Evolutionary conservation across 1,140 invertebrate species (phyloP), one percentile per base, ranked within the genome.

Genomic region (Tribolium madens): DNA sequence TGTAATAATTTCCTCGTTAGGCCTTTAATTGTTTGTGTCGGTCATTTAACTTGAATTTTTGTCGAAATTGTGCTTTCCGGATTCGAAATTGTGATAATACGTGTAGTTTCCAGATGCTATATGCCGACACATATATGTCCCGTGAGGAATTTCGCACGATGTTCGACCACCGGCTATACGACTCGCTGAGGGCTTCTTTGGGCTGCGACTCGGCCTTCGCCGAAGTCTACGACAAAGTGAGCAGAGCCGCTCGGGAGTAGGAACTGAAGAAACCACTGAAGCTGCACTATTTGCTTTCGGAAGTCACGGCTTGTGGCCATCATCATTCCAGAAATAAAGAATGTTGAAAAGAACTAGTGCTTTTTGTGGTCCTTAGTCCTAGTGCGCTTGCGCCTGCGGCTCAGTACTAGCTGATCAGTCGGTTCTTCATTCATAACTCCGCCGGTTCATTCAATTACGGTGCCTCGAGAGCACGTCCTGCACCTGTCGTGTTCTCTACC

Each of bases 171-270:
- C 85, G 84, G 0, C 86, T 95, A 0, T 96, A 96, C 81, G 93
- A 96, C 78, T 89, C 88, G 83, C 85, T 95, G 75, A 86, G 94
- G 60, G 84, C 88, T 4, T 84, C 86, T 18, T 85, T 92, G 2
- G 33, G 79, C 6, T 94, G 93, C 85, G 86, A 89, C 77, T 88
- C 90, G 13, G 94, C 94, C 0, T 96, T 96, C 83, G 94, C 94
- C 0, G 92, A 94, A 82, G 90, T 96, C 1, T 96, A 95, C 83
- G 93, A 93, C 36, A 96, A 96, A 87, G 91, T 96, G 17, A 93
- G 90, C 78, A 89, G 89, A 76, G 86, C 86, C 81, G 93, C 90
- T 18, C 86, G 94, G 57, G 87, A 86, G 73, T 92, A 42, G 52
- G 9, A 71, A 26, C 21, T 26, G 18, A 31, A 33, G 10, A 69